Base-by-base conservation (phyloP, 2,888 invertebrate genomes). In the Aphidius colemani region DNA sequence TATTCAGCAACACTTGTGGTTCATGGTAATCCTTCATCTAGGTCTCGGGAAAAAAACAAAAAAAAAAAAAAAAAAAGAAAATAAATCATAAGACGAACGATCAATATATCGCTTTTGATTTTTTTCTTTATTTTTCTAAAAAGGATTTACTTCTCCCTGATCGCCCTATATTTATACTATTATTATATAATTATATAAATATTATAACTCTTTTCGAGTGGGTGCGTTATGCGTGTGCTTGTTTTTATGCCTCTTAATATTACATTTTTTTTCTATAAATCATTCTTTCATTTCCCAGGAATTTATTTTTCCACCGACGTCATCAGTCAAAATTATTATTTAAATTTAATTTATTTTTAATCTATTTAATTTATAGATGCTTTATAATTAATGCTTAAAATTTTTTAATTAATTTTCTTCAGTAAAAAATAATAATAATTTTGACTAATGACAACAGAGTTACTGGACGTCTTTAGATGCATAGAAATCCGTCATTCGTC, bases 1-100 rank as follows among this genome's bases (percentile, higher is more conserved):
- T 89, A 89, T 82, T 88, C 89, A 69, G 90, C 90, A 83, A 88
- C 88, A 73, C 86, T 91, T 79, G 85, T 89, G 85, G 90, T 91
- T 83, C 91, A 90, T 86, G 91, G 91, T 91, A 91, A 90, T 86
- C 83, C 83, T 79, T 80, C 77, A 81, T 79, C 83, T 78, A 77
- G 79, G 78, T 76, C 79, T 50, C 50, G 43, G 53, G 18, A 53
- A 11, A 13, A 53, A 45, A 55, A 56, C 44, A 59, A 41, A 53
- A 11, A 13, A 55, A 56, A 49, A 59, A 41, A 53, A 11, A 13
- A 53, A 45, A 50, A 50, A 43, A 48, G 30, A 44, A 13, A 43
- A 43, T 39, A 49, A 8, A 10, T 45, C 45, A 50, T 2, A 39
- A 44, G 13, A 45, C 13, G 53, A 59, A 56, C 56, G 50, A 18